Base-by-base conservation (phyloP, 2,797 vertebrate species). In the Characodon lateralis region DNA sequence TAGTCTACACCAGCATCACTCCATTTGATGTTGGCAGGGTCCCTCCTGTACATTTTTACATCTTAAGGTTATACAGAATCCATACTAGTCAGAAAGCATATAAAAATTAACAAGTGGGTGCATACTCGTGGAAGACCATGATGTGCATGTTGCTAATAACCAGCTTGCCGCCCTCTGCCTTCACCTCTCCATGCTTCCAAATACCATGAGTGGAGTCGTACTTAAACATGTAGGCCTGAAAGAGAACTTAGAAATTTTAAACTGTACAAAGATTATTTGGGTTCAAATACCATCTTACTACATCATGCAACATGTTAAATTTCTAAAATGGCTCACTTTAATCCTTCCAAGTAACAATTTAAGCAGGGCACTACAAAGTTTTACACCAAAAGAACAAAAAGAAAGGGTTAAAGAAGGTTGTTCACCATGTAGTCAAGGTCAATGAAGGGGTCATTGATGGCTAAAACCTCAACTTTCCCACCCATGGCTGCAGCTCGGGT, bases 391-490 rank as follows among this genome's bases (percentile, higher is more conserved):
- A 46, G 10, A 46, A 53, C 16, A 53, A 18, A 50, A 55, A 5
- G 24, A 22, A 55, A 55, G 6, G 6, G 46, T 8, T 13, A n/a
- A 3, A 7, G 1, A n/a, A 18, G 14, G 39, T 31, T 43, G 31
- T 96, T 95, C 81, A 97, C 98, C 98, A 99, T 99, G 95, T 99
- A 99, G 24, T 97, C 95, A 90, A 99, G 94, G 86, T 99, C 97
- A 71, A 99, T 99, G 95, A 99, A 99, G 0, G 98, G 98, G 90
- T 99, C 98, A 24, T 99, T 99, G 94, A 99, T 99, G 58, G 98
- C 98, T 16, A 97, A 97, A 71, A 99, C 72, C 0, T 97, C 85
- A 53, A 97, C 96, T 83, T 97, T 97, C 87, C 93, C 96, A 79
- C 91, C 93, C 0, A 1, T 4, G 85, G 97, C 24, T 0, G 93